Evolutionary conservation across 2,113 vertebrate species (phyloP), one percentile per base, ranked within the genome.

Genomic region (Tenrec ecaudatus): DNA sequence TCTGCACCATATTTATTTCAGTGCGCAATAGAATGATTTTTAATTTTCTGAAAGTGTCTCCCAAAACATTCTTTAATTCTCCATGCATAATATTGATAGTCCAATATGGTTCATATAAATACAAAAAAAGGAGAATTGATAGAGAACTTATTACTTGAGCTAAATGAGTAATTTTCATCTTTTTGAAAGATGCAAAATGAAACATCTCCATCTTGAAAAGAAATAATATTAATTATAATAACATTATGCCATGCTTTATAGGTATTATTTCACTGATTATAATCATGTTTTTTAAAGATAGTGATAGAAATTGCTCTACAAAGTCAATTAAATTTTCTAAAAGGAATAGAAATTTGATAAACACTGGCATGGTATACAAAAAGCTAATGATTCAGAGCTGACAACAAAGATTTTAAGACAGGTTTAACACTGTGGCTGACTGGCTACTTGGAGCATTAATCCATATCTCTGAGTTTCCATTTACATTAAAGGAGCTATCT

Each of bases 21-120:
- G 7, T 11, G 4, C 86, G 23, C 7, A 91, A 73, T 78, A 79
- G 12, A 82, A 91, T 68, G 73, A 73, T 16, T 47, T 86, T 33
- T 27, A 60, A 83, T 83, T 57, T 71, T 93, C 53, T 71, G 10
- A 58, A 31, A 82, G n/a, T 79, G 47, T 60, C 81, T 77, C 29
- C 85, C 75, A 88, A 85, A 14, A 36, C 38, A 68, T 82, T 12
- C 8, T 68, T 60, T 11, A 25, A 83, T 93, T 96, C 73, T 87
- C 27, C 75, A 38, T 75, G 22, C 71, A 79, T 82, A 64, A 89
- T 86, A 64, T 83, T 89, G 1, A 38, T 58, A 62, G 23, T 33
- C 10, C 82, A 75, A 23, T 1, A 1, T 53, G 47, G 47, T 12
- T 53, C 9, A 53, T 53, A 53, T 75, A 76, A 38, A 87, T 88